A percentile compares a stretch with the other conserved stretches of the same genome.
Evolutionary conservation across 2,113 vertebrate species (phyloP).

Genomic region (Eulemur macaco): DNA sequence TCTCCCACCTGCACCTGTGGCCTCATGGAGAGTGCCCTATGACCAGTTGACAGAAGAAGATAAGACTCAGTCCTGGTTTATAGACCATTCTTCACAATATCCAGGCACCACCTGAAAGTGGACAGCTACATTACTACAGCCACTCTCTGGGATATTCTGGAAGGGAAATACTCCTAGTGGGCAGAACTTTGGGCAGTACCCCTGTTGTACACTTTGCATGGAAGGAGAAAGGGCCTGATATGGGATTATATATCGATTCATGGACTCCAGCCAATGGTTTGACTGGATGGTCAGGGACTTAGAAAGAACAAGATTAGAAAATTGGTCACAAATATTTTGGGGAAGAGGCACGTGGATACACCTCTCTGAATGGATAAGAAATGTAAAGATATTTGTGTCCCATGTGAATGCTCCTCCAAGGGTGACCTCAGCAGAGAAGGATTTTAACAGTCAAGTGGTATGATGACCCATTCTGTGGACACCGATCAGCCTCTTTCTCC

Average conservation of each 20-base stretch:
- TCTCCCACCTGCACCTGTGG: background rate
- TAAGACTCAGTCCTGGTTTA: background rate
- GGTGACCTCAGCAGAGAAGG: background rate
- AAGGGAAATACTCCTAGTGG: background rate
- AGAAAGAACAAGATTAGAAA: background rate
- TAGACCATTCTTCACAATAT: background rate
- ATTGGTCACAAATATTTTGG: background rate
- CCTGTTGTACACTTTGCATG: background rate
- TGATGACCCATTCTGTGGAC: background rate
- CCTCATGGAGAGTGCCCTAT: background rate
- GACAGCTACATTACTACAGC: background rate
- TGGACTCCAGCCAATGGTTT: background rate
- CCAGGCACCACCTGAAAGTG: background rate
- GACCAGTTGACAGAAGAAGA: background rate
- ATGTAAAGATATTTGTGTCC: background rate
- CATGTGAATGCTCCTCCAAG: background rate
- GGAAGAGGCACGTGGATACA: background rate
- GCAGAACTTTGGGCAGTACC: background rate
- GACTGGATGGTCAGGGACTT: background rate
- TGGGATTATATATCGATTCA: background rate
- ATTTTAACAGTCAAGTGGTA: background rate
- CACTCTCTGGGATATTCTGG: background rate
- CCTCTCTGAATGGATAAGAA: background rate
- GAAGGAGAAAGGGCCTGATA: background rate
- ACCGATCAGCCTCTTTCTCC: background rate